These are phyloP conservation scores for Enteromius afrohamiltoni DNA, from an alignment of 2,797 vertebrate genomes.

Conservation along the genomic window DNA sequence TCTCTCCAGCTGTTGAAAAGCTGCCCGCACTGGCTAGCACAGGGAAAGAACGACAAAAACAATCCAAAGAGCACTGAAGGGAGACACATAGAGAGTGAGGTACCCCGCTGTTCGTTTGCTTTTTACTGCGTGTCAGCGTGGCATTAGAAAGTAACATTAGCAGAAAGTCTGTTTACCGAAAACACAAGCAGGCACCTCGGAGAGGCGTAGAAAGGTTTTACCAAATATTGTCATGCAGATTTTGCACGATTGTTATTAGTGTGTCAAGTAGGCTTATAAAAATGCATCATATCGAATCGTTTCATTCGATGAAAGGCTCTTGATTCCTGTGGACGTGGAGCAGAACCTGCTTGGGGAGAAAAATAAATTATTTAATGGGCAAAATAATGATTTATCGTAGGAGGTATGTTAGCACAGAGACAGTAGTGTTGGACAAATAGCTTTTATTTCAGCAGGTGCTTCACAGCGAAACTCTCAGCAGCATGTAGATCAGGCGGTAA, in stretches of 20 bases:
- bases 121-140: slow-evolving; percentile 17
- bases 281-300: slow-evolving; percentile 27
- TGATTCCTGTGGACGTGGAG: background rate
- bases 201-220: slow-evolving; percentile 7
- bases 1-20: slow-evolving; percentile 43
- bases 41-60: slow-evolving; percentile 11
- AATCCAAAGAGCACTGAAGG: slow-evolving; percentile 28
- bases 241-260: background rate
- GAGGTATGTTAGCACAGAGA: background rate
- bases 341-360: background rate
- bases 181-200: slow-evolving; percentile 30
- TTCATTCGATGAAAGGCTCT: background rate
- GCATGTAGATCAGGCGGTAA: slow-evolving; percentile 19
- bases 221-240: slow-evolving; percentile 37
- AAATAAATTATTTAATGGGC: background rate
- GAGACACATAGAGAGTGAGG: background rate
- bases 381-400: background rate
- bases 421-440: background rate
- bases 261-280: slow-evolving; percentile 8
- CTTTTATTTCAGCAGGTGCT: background rate
- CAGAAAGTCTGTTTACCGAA: slow-evolving; percentile 21
- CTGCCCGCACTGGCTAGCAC: background rate
- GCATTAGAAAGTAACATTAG: slow-evolving; percentile 41
- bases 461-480: slow-evolving; percentile 1
- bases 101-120: slow-evolving; percentile 46